A percentile compares a stretch with the other conserved stretches of the same genome.
These are phyloP conservation scores for Strix aluco DNA, from an alignment of 2,113 vertebrate genomes.

Conservation along the genomic window DNA sequence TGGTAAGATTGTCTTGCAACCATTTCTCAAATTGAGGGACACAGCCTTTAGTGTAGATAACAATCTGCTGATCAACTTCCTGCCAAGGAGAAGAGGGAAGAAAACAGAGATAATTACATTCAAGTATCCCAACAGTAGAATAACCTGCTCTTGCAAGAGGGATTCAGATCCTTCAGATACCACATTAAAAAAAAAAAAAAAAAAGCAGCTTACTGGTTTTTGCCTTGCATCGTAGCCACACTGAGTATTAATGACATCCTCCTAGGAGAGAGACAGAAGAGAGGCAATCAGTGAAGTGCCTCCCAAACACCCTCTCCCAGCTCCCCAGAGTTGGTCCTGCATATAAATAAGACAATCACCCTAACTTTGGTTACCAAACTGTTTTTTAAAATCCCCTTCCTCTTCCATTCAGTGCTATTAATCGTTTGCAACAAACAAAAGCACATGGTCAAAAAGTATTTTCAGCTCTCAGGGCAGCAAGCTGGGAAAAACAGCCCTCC, in stretches of 20 bases:
- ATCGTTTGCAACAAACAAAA: not conserved
- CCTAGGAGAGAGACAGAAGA: slow-evolving; percentile 72
- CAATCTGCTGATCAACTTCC: slow-evolving; percentile 92
- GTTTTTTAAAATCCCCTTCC: not conserved
- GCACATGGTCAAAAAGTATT: not conserved
- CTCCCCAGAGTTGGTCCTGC: not conserved
- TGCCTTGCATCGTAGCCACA: slow-evolving; percentile 95
- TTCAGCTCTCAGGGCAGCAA: not conserved
- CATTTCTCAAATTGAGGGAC: slow-evolving; percentile 99
- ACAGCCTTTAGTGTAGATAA: slow-evolving; percentile 96
- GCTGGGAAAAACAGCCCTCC: not conserved
- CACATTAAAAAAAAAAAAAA: not conserved
- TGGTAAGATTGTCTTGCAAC: slow-evolving; percentile 95
- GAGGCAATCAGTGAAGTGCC: not conserved
- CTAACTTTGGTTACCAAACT: not conserved
- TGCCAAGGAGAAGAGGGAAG: slow-evolving; percentile 63
- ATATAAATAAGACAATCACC: not conserved
- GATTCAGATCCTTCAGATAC: not conserved
- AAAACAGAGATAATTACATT: not conserved
- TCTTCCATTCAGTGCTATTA: not conserved
- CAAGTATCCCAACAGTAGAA: not conserved
- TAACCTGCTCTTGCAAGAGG: not conserved
- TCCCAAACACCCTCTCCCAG: not conserved
- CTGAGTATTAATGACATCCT: slow-evolving; percentile 98
- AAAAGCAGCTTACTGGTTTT: slow-evolving; percentile 85